Evolutionary conservation across 2,797 vertebrate genomes (phyloP).

Genomic region (Petrocephalus schoutedeni): DNA sequence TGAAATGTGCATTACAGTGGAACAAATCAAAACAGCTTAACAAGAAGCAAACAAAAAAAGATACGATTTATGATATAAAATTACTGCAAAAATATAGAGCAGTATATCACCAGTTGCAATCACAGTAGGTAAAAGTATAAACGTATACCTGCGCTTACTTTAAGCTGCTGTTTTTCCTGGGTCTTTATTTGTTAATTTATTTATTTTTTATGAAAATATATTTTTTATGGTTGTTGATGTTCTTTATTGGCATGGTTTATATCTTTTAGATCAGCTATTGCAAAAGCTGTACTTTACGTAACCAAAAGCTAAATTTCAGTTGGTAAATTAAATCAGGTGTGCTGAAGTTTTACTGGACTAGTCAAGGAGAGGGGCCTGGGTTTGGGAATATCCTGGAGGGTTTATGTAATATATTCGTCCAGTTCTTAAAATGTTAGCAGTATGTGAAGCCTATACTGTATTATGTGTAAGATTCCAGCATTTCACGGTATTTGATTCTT

Average conservation of each 20-base stretch:
- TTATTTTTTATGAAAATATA: neutral
- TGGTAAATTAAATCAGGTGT: neutral
- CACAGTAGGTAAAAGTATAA: neutral
- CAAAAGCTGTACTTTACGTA: neutral
- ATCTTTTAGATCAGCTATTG: neutral
- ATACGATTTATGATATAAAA: neutral
- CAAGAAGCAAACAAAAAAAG: neutral
- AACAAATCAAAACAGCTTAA: neutral
- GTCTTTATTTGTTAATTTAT: neutral
- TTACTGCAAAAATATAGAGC: neutral
- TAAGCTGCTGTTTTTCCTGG: neutral
- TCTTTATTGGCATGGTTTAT: neutral
- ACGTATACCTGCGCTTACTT: neutral
- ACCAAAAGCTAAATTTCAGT: neutral
- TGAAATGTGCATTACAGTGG: neutral
- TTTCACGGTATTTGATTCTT: neutral
- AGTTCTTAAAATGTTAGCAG: neutral
- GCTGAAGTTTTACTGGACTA: neutral
- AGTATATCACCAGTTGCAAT: neutral
- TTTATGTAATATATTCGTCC: neutral
- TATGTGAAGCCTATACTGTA: neutral
- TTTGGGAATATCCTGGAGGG: neutral
- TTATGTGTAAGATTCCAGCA: neutral
- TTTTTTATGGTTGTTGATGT: neutral
- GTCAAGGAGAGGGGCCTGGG: neutral